Evolutionary conservation across 2,888 invertebrate species (phyloP).

Genomic region (Bhutanitis thaidina): DNA sequence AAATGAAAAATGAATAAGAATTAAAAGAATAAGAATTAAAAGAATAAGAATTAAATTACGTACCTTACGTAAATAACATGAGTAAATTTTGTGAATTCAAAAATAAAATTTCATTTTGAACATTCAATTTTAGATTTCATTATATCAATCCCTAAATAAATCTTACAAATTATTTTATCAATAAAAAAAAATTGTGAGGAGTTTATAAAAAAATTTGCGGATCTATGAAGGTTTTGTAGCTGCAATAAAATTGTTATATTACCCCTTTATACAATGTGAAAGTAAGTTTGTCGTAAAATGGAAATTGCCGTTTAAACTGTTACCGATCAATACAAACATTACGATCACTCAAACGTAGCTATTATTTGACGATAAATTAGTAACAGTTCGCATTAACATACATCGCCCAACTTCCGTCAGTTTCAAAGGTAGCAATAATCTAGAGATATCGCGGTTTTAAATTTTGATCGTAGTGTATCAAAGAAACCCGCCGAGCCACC

Average conservation of each 20-base stretch:
- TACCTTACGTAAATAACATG: too few relatives aligned
- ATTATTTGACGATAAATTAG: slow-evolving; percentile 49
- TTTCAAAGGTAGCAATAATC: slow-evolving; percentile 28
- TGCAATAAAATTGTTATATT: slow-evolving; percentile 56
- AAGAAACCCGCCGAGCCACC: slow-evolving; percentile 50
- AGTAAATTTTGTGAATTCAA: too few relatives aligned
- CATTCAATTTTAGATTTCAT: too few relatives aligned
- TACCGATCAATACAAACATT: slow-evolving; percentile 48
- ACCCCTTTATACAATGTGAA: slow-evolving; percentile 58
- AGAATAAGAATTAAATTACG: too few relatives aligned
- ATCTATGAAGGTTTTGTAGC: slow-evolving; percentile 29
- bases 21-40: too few relatives aligned
- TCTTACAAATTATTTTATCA: too few relatives aligned
- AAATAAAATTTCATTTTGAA: too few relatives aligned
- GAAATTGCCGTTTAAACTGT: slow-evolving; percentile 47
- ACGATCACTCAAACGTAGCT: slow-evolving; percentile 40
- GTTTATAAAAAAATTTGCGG: background rate
- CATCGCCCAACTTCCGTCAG: slow-evolving; percentile 51
- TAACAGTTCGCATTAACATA: slow-evolving; percentile 49
- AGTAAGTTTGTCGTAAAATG: slow-evolving; percentile 60
- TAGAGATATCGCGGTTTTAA: slow-evolving; percentile 33
- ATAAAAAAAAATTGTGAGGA: too few relatives aligned
- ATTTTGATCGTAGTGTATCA: slow-evolving; percentile 48
- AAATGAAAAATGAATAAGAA: slow-evolving; percentile 15
- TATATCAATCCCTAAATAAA: too few relatives aligned